Conservation (phyloP, 2,113 vertebrate species). For the Pseudorectes ferrugineus region DNA sequence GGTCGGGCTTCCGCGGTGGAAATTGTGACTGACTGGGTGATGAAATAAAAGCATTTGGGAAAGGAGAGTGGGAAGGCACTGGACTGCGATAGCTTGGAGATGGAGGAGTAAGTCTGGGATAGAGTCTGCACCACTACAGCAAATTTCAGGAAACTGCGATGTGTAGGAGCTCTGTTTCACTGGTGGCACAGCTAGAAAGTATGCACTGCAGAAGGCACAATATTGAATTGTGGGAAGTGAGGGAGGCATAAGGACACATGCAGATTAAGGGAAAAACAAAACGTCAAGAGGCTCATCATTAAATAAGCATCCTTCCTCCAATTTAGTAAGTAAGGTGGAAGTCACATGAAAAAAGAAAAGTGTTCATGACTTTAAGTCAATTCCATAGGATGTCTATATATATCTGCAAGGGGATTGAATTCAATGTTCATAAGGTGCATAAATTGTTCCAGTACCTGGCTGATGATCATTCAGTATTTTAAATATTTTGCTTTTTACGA, state of each 20-base stretch:
- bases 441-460: background rate
- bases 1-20: constrained; percentile 1
- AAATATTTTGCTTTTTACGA: background rate
- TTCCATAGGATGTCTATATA: background rate
- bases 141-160: background rate
- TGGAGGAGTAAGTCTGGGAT: constrained; percentile 3
- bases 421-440: background rate
- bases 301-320: background rate
- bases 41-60: constrained; percentile 54
- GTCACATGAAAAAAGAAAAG: background rate
- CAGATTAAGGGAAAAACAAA: background rate
- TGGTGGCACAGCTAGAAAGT: background rate
- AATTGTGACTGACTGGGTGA: constrained; percentile 56
- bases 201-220: background rate
- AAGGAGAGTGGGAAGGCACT: constrained; percentile 40
- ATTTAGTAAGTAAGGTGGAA: background rate
- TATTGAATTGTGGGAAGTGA: background rate
- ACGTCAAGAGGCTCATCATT: background rate
- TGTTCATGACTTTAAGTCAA: background rate
- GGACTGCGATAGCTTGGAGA: background rate
- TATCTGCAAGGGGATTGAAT: background rate
- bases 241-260: background rate
- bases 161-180: background rate
- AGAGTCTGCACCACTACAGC: background rate
- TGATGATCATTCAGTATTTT: background rate